Base-by-base conservation (phyloP, 2,888 invertebrate genomes). In the Boloria euphrosyne region DNA sequence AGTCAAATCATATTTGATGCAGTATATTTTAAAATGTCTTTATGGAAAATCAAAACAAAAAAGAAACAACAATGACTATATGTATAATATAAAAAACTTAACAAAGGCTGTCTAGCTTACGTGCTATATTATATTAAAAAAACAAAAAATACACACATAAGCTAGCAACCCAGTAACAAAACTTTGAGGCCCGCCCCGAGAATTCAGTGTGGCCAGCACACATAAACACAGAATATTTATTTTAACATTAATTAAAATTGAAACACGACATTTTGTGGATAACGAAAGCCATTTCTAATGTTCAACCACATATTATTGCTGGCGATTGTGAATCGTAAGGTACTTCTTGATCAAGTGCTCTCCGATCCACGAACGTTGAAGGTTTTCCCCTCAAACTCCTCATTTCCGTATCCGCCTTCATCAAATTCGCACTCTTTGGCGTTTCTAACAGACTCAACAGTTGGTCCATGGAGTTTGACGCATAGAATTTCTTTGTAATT, bases 401-500 rank as follows among this genome's bases (percentile, higher is more conserved):
- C 75, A 50, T 85, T 83, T 0, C 90, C 90, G 59, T 90, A 90
- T 14, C 85, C 86, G 78, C 92, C 92, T 61, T 94, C 93, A 71
- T 93, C 93, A 72, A 93, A 93, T 75, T 94, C 94, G 16, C 89
- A 84, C 61, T 88, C 89, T 10, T 82, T 76, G 7, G 86, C 90
- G 5, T 77, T 78, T 50, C 75, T 79, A 10, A 91, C 90, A 0
- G 89, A 78, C 18, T 90, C 89, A 1, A 86, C 81, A 0, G 74
- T 61, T 0, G 91, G 89, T 0, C 90, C 91, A 63, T 86, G 86
- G 14, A 96, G 87, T 68, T 94, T 93, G 27, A 96, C 89, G 61
- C 95, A 95, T 10, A 95, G 86, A 43, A 96, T 89, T 62, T 94
- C 93, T 65, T 93, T 90, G 76, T 93, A 93, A 78, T 95, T 95